A percentile compares a stretch with the other conserved stretches of the same genome.
Evolutionary conservation across 2,797 vertebrate genomes (phyloP).

Genomic region (Dromococcyx pavoninus): DNA sequence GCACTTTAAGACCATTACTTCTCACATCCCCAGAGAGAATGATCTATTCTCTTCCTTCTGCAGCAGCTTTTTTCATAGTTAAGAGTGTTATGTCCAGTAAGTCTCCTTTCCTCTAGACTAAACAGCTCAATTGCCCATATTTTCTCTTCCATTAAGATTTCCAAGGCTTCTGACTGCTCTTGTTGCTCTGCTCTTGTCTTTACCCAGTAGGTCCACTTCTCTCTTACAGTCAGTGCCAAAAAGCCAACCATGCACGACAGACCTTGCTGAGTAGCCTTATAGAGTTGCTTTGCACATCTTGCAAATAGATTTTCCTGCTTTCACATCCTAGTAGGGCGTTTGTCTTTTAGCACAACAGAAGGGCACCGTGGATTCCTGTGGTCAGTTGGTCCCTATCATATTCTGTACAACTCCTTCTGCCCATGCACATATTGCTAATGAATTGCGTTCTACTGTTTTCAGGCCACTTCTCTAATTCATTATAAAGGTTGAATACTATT

Average conservation of each 20-base stretch:
- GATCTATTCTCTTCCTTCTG: constrained; percentile 10
- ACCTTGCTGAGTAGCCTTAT: not conserved
- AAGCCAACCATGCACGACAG: not conserved
- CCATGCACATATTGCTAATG: not conserved
- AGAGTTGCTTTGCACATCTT: not conserved
- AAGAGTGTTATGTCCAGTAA: not conserved
- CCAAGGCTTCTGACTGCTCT: not conserved
- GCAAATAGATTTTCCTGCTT: not conserved
- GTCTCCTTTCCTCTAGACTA: not conserved
- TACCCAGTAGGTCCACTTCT: not conserved
- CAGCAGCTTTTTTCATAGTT: not conserved
- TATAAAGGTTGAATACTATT: not conserved
- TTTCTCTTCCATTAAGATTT: not conserved
- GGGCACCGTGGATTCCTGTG: not conserved
- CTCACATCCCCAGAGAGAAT: constrained; percentile 1
- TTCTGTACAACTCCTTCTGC: not conserved
- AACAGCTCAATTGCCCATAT: not conserved
- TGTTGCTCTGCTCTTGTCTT: not conserved
- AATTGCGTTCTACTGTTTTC: not conserved
- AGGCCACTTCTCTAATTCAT: not conserved
- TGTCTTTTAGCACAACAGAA: not conserved
- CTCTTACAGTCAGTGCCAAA: not conserved
- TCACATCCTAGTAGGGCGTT: not conserved
- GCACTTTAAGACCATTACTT: constrained; percentile 1
- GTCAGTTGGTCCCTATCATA: not conserved